Evolutionary conservation across 1,140 invertebrate genomes (phyloP), one percentile per base, ranked within the genome.

Genomic region (Coptotermes formosanus): DNA sequence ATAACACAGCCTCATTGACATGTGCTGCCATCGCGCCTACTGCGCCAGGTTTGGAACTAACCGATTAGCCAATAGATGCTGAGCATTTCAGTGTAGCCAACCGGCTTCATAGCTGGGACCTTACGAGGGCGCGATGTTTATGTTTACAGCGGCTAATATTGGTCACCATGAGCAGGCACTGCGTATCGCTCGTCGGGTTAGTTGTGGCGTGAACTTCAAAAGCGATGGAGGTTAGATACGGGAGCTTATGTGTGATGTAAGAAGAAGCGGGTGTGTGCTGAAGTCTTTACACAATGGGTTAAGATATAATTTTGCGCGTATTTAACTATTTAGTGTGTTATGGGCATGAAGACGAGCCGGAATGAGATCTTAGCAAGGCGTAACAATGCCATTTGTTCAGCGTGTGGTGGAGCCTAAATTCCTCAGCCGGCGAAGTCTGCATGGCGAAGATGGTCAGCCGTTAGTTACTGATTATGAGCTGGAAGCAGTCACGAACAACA

Each of bases 401-500:
- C 93, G 95, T 86, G 92, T 93, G 84, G 93, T 96, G 88, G 92
- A 94, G 89, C 95, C 95, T 75, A 93, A 93, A 88, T 93, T 91
- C 91, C 90, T 96, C 89, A 94, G 94, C 87, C 92, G 94, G 88
- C 93, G 93, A 87, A 91, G 92, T 90, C 90, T 94, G 87, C 92
- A 92, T 88, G 91, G 93, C 87, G 92, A 92, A 82, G 90, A 92
- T 87, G 94, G 93, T 45, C 91, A 92, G 89, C 91, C 92, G 87
- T 91, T 90, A 89, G 91, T 94, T 45, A 92, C 91, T 82, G 95
- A 95, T 88, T 92, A 94, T 88, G 95, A 96, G 90, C 91, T 96
- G 87, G 94, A 95, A 88, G 94, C 95, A 44, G 95, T 96, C 83
- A 95, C 94, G 86, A 96, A 96, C 89, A 95, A 94, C 88, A 96